Evolutionary conservation across 1,140 invertebrate genomes (phyloP), one percentile per base, ranked within the genome.

Genomic region (Streblospio benedicti): DNA sequence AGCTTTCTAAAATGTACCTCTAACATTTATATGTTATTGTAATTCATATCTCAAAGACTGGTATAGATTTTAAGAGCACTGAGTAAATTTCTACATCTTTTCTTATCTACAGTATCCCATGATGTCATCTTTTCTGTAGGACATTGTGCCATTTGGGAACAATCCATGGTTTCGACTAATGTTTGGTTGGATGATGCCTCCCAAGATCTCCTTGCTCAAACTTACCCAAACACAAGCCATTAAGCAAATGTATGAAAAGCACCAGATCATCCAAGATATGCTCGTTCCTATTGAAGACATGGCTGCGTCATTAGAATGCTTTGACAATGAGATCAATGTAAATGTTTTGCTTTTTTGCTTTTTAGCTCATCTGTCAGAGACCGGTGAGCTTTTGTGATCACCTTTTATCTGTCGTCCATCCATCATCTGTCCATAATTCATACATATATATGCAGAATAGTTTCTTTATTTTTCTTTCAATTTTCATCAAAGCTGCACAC

Each of bases 111-210:
- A 20, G 20, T 28, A 51, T 51, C 25, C 49, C 25, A 51, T 51
- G 4, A 27, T 23, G 6, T 28, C n/a, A 35, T 55, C 1, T 30
- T 54, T 30, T 28, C 38, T 83, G 5, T 72, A 88, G 85, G 87
- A 91, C 65, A 90, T 91, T 43, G 85, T 91, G 61, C 85, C 88
- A 4, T 91, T 91, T 75, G 89, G 89, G n/a, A 91, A 91, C 73
- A 83, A 89, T 67, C 61, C 76, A 0, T 38, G 88, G 6, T 91
- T 91, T 75, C 83, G 89, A 3, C 83, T 81, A 35, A 67, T 87
- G 1, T 82, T 89, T 59, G 89, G 88, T 1, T 90, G 88, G 88
- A 75, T 87, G 71, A 84, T 89, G 72, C 89, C 89, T 1, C 87
- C 88, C 1, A 91, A 91, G 74, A 84, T 92, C 6, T 87, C 88